These are phyloP conservation scores for Silvanus unidentatus DNA, from an alignment of 2,888 invertebrate species.

Conservation along the genomic window DNA sequence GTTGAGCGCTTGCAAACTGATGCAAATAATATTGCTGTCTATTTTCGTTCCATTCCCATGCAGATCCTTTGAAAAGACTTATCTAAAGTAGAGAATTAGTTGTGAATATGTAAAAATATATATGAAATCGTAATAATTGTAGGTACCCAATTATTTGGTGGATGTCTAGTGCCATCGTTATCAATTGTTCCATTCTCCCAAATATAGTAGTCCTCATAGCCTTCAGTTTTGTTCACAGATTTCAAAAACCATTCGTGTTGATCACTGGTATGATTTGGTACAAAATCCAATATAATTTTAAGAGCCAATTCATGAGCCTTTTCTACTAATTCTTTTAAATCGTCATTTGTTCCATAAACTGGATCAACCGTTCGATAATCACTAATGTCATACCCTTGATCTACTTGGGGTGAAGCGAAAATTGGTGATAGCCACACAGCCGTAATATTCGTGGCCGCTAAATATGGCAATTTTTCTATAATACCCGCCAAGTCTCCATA, in stretches of 20 bases:
- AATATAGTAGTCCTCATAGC: constrained; percentile 63
- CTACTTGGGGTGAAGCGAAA: constrained; percentile 74
- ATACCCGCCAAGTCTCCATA: constrained; percentile 76
- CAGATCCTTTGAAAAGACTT: constrained; percentile 32
- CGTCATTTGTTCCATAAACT: constrained; percentile 67
- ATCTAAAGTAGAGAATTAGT: constrained; percentile 21
- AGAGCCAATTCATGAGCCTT: constrained; percentile 53
- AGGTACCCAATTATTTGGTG: constrained; percentile 78
- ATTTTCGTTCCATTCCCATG: constrained; percentile 53
- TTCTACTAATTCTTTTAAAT: constrained; percentile 57
- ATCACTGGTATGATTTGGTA: constrained; percentile 63
- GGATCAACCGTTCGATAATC: constrained; percentile 68
- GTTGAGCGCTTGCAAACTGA: constrained; percentile 68
- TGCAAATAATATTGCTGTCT: constrained; percentile 74
- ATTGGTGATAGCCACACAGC: constrained; percentile 83
- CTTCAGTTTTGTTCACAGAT: constrained; percentile 55
- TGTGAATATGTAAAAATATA: no score
- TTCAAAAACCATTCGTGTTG: constrained; percentile 76
- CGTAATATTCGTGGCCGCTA: constrained; percentile 59
- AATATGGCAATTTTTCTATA: constrained; percentile 32
- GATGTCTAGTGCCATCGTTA: constrained; percentile 44
- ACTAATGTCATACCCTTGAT: constrained; percentile 82
- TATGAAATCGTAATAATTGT: no score
- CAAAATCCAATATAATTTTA: constrained; percentile 47
- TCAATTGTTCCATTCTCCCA: constrained; percentile 62